These are phyloP conservation scores for Oncorhynchus kisutch DNA, from an alignment of 2,113 vertebrate species.

Conservation along the genomic window DNA sequence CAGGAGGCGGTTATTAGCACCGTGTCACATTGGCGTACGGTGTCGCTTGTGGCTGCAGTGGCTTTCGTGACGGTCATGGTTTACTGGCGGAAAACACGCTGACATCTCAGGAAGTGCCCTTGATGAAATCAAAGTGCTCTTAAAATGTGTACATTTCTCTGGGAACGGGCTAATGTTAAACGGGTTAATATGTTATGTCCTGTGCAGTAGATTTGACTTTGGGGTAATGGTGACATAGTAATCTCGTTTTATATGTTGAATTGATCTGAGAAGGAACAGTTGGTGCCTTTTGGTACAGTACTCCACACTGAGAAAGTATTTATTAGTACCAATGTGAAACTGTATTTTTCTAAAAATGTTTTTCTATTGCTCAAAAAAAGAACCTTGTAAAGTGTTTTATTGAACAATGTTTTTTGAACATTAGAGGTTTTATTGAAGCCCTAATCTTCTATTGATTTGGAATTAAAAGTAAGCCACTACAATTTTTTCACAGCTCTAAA, in stretches of 20 bases:
- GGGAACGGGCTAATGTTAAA: background rate
- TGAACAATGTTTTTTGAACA: background rate
- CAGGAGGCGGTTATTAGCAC: slow-evolving; percentile 63
- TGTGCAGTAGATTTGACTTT: background rate
- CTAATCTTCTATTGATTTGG: background rate
- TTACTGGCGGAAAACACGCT: slow-evolving; percentile 69
- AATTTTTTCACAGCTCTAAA: background rate
- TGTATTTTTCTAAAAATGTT: background rate
- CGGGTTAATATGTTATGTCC: background rate
- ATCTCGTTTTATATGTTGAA: background rate
- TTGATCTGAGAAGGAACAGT: background rate
- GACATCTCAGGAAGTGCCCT: slow-evolving; percentile 14
- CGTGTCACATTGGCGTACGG: slow-evolving; percentile 65
- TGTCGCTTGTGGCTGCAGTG: slow-evolving; percentile 63
- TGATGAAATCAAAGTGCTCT: background rate
- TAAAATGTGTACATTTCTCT: background rate
- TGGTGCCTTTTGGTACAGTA: background rate
- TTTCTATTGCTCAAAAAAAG: background rate
- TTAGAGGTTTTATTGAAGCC: background rate
- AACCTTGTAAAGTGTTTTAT: background rate
- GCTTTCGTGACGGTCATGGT: slow-evolving; percentile 56
- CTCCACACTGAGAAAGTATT: slow-evolving; percentile 1
- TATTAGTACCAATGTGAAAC: slow-evolving; percentile 1
- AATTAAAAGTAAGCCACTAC: background rate
- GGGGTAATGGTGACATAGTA: background rate